Conservation (phyloP, 2,113 vertebrate species). For the Xenopus laevis region DNA sequence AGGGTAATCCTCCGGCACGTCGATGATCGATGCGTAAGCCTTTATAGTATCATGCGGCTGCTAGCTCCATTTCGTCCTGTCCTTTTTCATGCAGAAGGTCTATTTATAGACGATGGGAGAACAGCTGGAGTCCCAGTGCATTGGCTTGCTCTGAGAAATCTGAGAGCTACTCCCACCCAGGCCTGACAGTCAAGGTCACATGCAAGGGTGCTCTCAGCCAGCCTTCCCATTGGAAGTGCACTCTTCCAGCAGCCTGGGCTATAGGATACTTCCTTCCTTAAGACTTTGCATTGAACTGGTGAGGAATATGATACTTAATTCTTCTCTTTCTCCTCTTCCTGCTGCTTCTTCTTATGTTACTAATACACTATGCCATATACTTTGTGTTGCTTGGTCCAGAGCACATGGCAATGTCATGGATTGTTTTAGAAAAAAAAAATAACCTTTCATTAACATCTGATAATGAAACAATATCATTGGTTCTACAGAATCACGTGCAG, state of each 20-base stretch:
- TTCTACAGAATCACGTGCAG: too few species aligned
- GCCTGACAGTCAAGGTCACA: constrained; percentile 38
- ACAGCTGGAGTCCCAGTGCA: constrained; percentile 26
- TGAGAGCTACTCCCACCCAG: constrained; percentile 28
- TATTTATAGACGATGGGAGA: constrained; percentile 28
- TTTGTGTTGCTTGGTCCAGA: too few species aligned
- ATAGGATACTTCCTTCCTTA: constrained; percentile 28
- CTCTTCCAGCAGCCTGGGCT: constrained; percentile 23
- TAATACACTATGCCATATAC: constrained; percentile 4
- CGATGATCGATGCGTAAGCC: not conserved
- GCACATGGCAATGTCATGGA: too few species aligned
- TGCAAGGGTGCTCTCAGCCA: constrained; percentile 34
- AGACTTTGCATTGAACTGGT: constrained; percentile 37
- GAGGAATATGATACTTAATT: constrained; percentile 23
- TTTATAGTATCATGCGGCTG: not conserved
- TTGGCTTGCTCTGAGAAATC: constrained; percentile 7
- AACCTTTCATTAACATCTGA: too few species aligned
- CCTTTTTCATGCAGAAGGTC: not conserved
- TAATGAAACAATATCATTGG: too few species aligned
- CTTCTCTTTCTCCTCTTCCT: constrained; percentile 1
- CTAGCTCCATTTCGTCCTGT: constrained; percentile 2
- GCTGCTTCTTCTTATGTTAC: not conserved
- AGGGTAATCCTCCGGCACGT: too few species aligned
- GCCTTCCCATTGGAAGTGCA: constrained; percentile 32
- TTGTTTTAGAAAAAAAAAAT: too few species aligned